Evolutionary conservation across 2,797 vertebrate species (phyloP).

Genomic region (Chaenodraco wilsoni): DNA sequence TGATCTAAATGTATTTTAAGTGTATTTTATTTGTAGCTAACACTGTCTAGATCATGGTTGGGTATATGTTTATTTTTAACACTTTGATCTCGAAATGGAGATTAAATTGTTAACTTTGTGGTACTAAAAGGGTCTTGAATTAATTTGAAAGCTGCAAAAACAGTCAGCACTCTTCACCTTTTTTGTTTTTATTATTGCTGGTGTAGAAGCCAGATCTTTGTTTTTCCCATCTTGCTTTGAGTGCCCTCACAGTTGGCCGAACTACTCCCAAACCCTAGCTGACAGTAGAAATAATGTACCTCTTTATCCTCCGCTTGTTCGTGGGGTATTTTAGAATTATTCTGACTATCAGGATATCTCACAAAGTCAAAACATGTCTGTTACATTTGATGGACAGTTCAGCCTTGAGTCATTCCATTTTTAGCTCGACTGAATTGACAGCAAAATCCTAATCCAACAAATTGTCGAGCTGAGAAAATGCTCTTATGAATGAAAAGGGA

Average conservation of each 20-base stretch:
- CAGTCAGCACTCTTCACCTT: neutral
- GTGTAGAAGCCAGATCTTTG: neutral
- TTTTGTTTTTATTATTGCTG: neutral
- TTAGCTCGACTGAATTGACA: slow-evolving; percentile 16
- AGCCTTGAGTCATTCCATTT: slow-evolving; percentile 38
- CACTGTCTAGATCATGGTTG: neutral
- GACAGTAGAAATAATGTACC: neutral
- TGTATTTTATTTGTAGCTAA: neutral
- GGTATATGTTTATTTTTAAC: neutral
- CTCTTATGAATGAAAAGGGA: slow-evolving; percentile 33
- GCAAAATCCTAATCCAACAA: slow-evolving; percentile 41
- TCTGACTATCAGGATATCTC: slow-evolving; percentile 15
- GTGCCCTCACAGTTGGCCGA: neutral
- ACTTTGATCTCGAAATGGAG: neutral
- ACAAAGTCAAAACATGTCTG: slow-evolving; percentile 17
- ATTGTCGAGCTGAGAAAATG: slow-evolving; percentile 31
- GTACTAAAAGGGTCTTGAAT: neutral
- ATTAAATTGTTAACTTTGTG: neutral
- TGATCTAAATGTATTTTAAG: neutral
- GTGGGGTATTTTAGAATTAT: slow-evolving; percentile 3
- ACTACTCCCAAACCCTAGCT: neutral
- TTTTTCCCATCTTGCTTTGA: neutral
- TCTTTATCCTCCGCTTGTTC: neutral
- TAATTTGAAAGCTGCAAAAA: neutral
- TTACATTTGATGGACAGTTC: slow-evolving; percentile 36